phyloP scores from a whole-genome alignment of 2,113 vertebrate species.

The Brachyhypopomus occidentalis region DNA sequence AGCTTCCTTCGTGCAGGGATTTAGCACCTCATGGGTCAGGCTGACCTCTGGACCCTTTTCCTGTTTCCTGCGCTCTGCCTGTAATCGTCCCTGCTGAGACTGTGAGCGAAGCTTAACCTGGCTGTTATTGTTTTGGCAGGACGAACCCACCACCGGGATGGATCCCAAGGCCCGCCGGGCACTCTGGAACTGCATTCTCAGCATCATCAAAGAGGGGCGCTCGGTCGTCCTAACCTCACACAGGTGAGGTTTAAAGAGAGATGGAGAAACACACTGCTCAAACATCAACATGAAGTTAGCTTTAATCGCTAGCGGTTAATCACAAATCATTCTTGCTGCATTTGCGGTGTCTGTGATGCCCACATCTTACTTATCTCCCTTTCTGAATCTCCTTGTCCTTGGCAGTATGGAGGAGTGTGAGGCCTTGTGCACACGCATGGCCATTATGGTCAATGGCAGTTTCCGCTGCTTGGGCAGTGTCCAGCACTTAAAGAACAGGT shows the following conservation, averaged over 20 bases:
- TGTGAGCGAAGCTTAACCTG: constrained; percentile 31
- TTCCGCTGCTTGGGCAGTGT: constrained; percentile 96
- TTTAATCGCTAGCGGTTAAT: too few relatives aligned
- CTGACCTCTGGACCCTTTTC: not conserved
- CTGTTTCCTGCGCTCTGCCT: constrained; percentile 37
- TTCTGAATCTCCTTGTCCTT: constrained; percentile 1
- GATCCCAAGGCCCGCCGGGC: constrained; percentile 94
- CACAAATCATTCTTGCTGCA: too few relatives aligned
- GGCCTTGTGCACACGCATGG: constrained; percentile 95
- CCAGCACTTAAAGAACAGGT: constrained; percentile 97
- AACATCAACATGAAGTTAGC: too few relatives aligned
- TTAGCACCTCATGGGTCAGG: not conserved
- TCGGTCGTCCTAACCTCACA: constrained; percentile 97
- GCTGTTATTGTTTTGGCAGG: constrained; percentile 70
- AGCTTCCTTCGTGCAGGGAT: not conserved
- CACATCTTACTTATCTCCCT: not conserved
- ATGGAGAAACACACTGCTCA: too few relatives aligned
- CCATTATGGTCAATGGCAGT: constrained; percentile 97
- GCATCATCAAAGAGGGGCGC: constrained; percentile 93
- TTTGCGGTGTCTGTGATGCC: not conserved
- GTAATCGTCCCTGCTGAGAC: constrained; percentile 21
- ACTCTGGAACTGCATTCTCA: constrained; percentile 94
- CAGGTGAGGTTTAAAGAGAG: constrained; percentile 72
- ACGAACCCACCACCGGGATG: constrained; percentile 98
- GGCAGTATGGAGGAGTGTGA: constrained; percentile 97